Base-by-base conservation (phyloP, 1,140 invertebrate species). In the Panagrolaimus sp. region DNA sequence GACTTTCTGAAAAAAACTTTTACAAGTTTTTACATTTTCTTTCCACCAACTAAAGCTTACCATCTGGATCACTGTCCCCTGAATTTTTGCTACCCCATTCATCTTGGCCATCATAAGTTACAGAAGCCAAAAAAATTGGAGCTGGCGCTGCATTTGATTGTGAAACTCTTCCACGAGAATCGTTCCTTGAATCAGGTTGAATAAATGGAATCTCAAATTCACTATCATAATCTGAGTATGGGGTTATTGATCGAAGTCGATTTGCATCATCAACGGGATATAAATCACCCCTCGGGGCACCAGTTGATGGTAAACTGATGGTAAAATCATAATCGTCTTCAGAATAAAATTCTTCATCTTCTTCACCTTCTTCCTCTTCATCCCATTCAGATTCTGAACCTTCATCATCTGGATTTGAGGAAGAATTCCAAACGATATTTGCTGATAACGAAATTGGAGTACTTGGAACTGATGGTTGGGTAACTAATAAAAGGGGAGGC, bases 91-190 rank as follows among this genome's bases (percentile, higher is more conserved):
- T 75, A 26, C 68, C 76, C 76, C 76, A 78, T 43, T 62, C 63
- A 64, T 69, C 58, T 72, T 73, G 72, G 9, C 81, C 81, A 70
- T 81, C 79, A 64, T 78, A 83, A 26, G 67, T 73, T 1, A 81
- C 74, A n/a, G 82, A 83, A 38, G 82, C 80, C 15, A 81, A 79
- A 69, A 81, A 81, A 7, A 79, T 79, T 10, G 79, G 79, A 4
- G 79, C 69, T 10, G 79, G 79, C 9, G 58, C 55, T 17, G 82
- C 71, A 32, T 76, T 68, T 21, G 17, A 46, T 66, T 67, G 44
- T 38, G 70, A 62, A 44, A 76, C 75, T 24, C 67, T 10, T 21
- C 65, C 71, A 10, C 70, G 62, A n/a, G 48, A 70, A 38, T 43
- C 26, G 15, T 65, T 47, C 1, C 58, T 15, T 24, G 24, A 28